phyloP scores from a whole-genome alignment of 2,888 invertebrate species.

The Cheilosia urbana region DNA sequence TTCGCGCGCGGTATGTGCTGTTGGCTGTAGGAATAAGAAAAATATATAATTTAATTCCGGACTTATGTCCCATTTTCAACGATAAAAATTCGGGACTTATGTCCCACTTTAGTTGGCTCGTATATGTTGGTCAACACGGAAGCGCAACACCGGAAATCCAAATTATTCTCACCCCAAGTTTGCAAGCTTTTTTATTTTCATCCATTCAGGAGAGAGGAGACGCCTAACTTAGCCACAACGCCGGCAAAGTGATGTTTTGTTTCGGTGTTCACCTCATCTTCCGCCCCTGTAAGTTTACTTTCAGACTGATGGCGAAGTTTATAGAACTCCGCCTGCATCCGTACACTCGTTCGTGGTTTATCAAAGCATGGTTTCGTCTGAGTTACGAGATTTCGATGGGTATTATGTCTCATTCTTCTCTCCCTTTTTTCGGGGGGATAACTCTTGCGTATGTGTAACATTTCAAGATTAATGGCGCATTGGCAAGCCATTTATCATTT shows the following conservation, averaged over 20 bases:
- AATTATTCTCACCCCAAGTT: constrained; percentile 40
- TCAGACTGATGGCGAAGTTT: neutral
- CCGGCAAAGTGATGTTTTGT: constrained; percentile 23
- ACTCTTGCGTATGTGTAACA: constrained; percentile 62
- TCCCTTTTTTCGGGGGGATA: neutral
- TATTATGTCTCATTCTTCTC: neutral
- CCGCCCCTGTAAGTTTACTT: neutral
- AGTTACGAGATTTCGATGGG: neutral
- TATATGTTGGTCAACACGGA: constrained; percentile 46
- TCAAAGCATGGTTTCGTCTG: constrained; percentile 13
- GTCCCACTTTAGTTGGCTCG: too few relatives aligned
- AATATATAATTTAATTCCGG: too few relatives aligned
- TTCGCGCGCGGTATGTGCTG: too few relatives aligned
- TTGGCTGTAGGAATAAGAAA: too few relatives aligned
- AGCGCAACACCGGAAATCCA: constrained; percentile 60
- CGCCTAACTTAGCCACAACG: too few relatives aligned
- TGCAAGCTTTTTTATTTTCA: constrained; percentile 7
- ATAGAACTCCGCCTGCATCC: neutral
- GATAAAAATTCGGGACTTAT: too few relatives aligned
- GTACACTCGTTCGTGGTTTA: constrained; percentile 7
- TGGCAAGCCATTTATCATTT: constrained; percentile 49
- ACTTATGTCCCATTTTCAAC: too few relatives aligned
- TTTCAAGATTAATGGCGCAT: constrained; percentile 62
- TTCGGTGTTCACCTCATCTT: constrained; percentile 35
- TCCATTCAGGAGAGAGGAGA: constrained; percentile 9